These are phyloP conservation scores for Pyrrhia umbra DNA, from an alignment of 2,888 invertebrate species.

Conservation along the genomic window DNA sequence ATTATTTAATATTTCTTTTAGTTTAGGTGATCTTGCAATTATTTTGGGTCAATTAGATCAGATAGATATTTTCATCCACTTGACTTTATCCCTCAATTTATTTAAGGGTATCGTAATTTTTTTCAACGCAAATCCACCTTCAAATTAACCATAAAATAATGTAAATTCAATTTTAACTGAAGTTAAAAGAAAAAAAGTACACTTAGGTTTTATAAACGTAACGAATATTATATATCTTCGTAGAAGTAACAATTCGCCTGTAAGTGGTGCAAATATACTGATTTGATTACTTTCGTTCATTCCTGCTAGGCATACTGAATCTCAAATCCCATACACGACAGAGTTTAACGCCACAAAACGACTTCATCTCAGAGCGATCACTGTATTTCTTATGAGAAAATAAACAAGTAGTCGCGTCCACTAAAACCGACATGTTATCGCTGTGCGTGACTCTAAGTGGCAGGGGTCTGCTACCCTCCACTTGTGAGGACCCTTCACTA, in stretches of 20 bases:
- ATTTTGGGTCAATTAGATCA: neutral
- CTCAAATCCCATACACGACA: neutral
- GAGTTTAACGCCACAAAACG: neutral
- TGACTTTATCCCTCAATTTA: too few species aligned
- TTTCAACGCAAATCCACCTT: too few species aligned
- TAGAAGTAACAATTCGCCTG: too few species aligned
- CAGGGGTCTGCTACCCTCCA: slow-evolving; percentile 5
- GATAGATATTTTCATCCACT: neutral
- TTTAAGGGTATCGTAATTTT: too few species aligned
- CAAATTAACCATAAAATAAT: too few species aligned
- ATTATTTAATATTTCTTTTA: slow-evolving; percentile 8
- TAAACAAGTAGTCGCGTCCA: slow-evolving; percentile 33
- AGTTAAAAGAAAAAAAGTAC: too few species aligned
- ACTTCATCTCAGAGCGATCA: neutral
- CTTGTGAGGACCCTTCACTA: neutral
- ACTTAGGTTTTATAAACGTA: too few species aligned
- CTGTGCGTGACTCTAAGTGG: slow-evolving; percentile 31
- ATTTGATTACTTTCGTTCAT: too few species aligned
- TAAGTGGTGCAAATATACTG: too few species aligned
- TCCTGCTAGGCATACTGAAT: neutral
- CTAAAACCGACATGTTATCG: slow-evolving; percentile 31
- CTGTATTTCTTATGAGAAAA: slow-evolving; percentile 11
- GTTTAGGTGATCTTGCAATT: neutral
- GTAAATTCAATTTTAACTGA: too few species aligned
- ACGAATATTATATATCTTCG: too few species aligned